Percentiles rank a stretch among this genome's conserved stretches.
Evolutionary conservation across 1,140 invertebrate species (phyloP).

Genomic region (Meloidogyne hapla): DNA sequence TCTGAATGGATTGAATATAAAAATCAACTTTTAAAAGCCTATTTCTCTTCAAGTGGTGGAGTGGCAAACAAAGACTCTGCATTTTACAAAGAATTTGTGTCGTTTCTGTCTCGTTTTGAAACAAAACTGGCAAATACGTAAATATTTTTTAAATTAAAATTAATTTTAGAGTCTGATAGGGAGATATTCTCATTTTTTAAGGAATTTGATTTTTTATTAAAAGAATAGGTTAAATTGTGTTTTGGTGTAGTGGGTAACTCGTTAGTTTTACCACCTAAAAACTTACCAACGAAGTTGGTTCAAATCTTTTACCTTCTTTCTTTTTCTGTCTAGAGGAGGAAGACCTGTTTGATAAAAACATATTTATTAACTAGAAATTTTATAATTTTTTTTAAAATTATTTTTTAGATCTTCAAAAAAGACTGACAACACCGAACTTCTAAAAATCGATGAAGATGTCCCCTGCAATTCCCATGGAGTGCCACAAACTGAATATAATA

Average conservation of each 20-base stretch:
- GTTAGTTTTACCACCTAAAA: too few species aligned
- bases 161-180: too few species aligned
- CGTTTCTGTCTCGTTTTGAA: slow-evolving; percentile 26
- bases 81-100: slow-evolving; percentile 34
- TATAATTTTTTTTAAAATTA: too few species aligned
- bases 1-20: slow-evolving; percentile 36
- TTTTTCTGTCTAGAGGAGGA: too few species aligned
- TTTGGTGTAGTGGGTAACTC: too few species aligned
- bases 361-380: too few species aligned
- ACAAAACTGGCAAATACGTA: slow-evolving; percentile 19
- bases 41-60: slow-evolving; percentile 23
- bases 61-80: slow-evolving; percentile 22
- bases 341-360: too few species aligned
- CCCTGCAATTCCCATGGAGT: slow-evolving; percentile 38
- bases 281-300: too few species aligned
- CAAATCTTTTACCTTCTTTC: too few species aligned
- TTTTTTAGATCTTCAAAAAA: slow-evolving; percentile 7
- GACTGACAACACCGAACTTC: background rate
- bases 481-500: slow-evolving; percentile 29
- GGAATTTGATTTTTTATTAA: too few species aligned
- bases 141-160: background rate
- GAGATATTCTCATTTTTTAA: too few species aligned
- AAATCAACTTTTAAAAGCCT: slow-evolving; percentile 23
- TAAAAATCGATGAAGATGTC: slow-evolving; percentile 7
- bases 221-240: too few species aligned